Base-by-base conservation (phyloP, 2,888 invertebrate genomes). In the Choreutis nemorana region DNA sequence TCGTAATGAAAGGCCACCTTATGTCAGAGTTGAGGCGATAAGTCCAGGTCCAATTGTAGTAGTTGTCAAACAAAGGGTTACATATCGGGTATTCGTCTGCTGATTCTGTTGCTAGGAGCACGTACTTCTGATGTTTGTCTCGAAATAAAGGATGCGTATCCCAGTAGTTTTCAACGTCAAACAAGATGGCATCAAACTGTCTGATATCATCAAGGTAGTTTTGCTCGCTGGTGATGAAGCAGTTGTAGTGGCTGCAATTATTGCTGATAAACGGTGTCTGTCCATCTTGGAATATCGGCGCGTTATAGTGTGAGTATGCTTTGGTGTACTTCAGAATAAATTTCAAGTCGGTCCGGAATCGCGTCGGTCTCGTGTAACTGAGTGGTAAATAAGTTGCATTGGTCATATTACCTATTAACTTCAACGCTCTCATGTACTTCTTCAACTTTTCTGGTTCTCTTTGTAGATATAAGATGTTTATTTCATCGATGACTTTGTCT, bases 171-270 rank as follows among this genome's bases (percentile, higher is more conserved):
- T 73, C 68, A 0, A 68, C 71, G 29, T 84, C 82, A 30, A 83
- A 83, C 1, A 84, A 26, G 4, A 84, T 54, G 0, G 82, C 84
- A 25, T 83, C 80, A 20, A 50, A 77, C 14, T 57, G 37, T 8
- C 60, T 48, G 3, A 65, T 50, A 30, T 81, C 62, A 0, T 52
- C 40, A 1, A 73, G 35, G 24, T 41, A 60, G 3, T 35, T 43
- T 28, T 50, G 65, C 3, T 66, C 46, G 14, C 44, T 54, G 0
- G 70, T 80, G 1, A 81, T 44, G 32, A 49, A 75, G 35, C 84
- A 84, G 29, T 82, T 77, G 6, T 44, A 49, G 31, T 58, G 55
- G 0, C 60, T 44, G 33, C 81, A 78, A 2, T 70, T 63, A 10
- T 41, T 37, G 1, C 51, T 38, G 2, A 65, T 31, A 26, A 73